A percentile compares a stretch with the other conserved stretches of the same genome.
Evolutionary conservation across 1,140 invertebrate genomes (phyloP).

Genomic region (Chironomus tepperi): DNA sequence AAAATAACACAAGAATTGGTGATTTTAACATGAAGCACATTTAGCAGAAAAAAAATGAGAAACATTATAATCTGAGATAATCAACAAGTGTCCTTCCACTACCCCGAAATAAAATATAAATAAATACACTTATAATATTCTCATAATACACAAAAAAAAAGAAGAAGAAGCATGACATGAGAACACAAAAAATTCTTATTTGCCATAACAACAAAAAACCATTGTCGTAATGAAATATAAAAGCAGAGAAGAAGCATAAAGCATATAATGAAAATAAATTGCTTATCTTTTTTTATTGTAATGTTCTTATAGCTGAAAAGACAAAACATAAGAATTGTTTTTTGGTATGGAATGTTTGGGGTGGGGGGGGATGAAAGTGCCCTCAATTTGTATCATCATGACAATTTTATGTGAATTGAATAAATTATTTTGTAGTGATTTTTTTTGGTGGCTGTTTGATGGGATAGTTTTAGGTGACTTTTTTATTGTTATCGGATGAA

Average conservation of each 20-base stretch:
- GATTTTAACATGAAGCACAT: too few species aligned
- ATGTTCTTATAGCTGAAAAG: neutral
- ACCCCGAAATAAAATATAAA: too few species aligned
- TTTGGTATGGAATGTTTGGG: neutral
- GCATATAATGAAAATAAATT: slow-evolving; percentile 10
- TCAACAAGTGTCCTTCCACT: neutral
- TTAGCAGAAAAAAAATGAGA: neutral
- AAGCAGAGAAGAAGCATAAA: neutral
- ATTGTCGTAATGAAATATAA: slow-evolving; percentile 2
- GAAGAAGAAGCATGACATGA: neutral
- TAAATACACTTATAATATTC: too few species aligned
- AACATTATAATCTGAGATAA: slow-evolving; percentile 4
- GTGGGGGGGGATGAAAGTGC: neutral
- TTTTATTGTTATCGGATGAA: too few species aligned
- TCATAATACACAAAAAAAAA: neutral
- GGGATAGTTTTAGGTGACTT: too few species aligned
- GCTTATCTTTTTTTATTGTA: slow-evolving; percentile 14
- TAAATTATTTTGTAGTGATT: neutral
- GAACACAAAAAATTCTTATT: slow-evolving; percentile 1
- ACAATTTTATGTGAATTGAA: neutral
- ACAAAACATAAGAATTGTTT: neutral
- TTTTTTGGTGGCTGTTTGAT: too few species aligned
- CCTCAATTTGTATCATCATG: neutral
- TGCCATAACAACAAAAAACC: slow-evolving; percentile 8
- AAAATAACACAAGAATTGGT: too few species aligned